Evolutionary conservation across 2,888 invertebrate species (phyloP).

Genomic region (Craniophora ligustri): DNA sequence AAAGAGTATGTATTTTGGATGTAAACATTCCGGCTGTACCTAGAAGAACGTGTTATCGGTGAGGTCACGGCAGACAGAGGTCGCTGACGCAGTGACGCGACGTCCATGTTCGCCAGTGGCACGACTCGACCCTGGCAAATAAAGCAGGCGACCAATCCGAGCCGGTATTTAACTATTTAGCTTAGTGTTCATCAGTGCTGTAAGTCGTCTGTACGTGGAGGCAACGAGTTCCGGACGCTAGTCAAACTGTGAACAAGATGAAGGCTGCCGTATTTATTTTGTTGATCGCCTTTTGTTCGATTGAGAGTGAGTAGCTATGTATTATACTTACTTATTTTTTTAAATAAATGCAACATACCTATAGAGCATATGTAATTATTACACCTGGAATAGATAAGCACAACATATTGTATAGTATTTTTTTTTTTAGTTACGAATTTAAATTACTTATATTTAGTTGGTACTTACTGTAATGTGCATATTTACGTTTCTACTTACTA

Average conservation of each 20-base stretch:
- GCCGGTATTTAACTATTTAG: slow-evolving; percentile 11
- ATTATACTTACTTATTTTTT: too few species aligned
- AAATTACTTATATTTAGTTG: too few species aligned
- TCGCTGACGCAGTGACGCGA: slow-evolving; percentile 57
- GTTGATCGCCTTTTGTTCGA: slow-evolving; percentile 69
- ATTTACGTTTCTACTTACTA: too few species aligned
- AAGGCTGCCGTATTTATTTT: slow-evolving; percentile 69
- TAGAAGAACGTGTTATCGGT: slow-evolving; percentile 70
- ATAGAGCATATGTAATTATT: too few species aligned
- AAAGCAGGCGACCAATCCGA: slow-evolving; percentile 46
- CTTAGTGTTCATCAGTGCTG: slow-evolving; percentile 15
- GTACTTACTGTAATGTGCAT: too few species aligned
- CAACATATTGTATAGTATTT: too few species aligned
- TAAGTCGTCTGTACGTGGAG: slow-evolving; percentile 27
- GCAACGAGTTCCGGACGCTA: slow-evolving; percentile 33
- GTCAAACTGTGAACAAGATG: slow-evolving; percentile 65
- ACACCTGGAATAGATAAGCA: too few species aligned
- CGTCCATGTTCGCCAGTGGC: slow-evolving; percentile 31
- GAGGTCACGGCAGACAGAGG: slow-evolving; percentile 75
- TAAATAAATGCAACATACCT: too few species aligned
- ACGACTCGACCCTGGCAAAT: slow-evolving; percentile 63
- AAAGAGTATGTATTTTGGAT: slow-evolving; percentile 24
- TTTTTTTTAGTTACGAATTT: too few species aligned
- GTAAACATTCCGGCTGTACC: slow-evolving; percentile 56
- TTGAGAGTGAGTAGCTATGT: slow-evolving; percentile 62